Percentiles rank a stretch among this genome's conserved stretches.
phyloP scores from a whole-genome alignment of 2,113 vertebrate genomes.

The Crotalus tigris region DNA sequence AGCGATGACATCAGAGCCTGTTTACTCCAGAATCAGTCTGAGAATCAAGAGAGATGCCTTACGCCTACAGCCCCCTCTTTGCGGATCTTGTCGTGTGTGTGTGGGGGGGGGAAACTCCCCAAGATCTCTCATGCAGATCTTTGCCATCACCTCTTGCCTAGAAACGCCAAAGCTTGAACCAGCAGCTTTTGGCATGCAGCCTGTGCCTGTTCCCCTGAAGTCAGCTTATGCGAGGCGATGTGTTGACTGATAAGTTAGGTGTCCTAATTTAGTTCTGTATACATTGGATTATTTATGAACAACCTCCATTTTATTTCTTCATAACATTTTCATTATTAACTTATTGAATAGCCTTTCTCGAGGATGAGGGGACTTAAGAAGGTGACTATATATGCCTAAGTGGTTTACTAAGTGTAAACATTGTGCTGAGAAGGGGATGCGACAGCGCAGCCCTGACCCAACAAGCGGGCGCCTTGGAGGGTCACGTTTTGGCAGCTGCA shows the following conservation, averaged over 20 bases:
- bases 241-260: not conserved
- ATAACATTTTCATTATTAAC: not conserved
- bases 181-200: not conserved
- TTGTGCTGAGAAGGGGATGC: not conserved
- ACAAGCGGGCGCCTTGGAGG: not conserved
- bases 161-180: not conserved
- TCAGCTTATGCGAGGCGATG: not conserved
- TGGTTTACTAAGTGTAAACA: too few relatives aligned
- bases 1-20: not conserved
- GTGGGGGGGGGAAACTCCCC: not conserved
- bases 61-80: not conserved
- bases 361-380: not conserved
- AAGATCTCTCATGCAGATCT: not conserved
- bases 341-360: not conserved
- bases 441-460: not conserved
- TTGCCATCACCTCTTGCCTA: not conserved
- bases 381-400: not conserved
- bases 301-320: not conserved
- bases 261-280: not conserved
- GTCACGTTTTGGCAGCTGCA: not conserved
- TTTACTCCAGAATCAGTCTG: not conserved
- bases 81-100: not conserved
- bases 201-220: too few relatives aligned
- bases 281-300: not conserved
- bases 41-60: not conserved